phyloP scores from a whole-genome alignment of 2,797 vertebrate species.

The Acanthopagrus latus region DNA sequence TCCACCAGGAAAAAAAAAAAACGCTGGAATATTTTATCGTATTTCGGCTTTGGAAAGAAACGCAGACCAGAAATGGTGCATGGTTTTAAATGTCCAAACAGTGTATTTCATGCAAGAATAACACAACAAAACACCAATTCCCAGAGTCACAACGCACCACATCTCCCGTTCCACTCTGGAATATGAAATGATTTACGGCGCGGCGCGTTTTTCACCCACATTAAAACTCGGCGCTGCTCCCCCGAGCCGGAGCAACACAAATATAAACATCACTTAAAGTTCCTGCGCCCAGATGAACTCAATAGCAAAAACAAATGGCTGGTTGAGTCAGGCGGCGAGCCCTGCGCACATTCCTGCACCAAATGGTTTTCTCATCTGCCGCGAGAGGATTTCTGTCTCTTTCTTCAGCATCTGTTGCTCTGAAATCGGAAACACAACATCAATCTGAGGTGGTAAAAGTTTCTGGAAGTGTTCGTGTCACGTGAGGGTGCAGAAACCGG shows the following conservation, averaged over 20 bases:
- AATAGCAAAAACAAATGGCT: slow-evolving; percentile 69
- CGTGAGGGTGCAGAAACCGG: slow-evolving; percentile 34
- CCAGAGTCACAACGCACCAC: slow-evolving; percentile 42
- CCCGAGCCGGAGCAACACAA: slow-evolving; percentile 61
- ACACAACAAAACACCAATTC: slow-evolving; percentile 36
- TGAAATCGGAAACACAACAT: slow-evolving; percentile 37
- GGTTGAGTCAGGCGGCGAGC: slow-evolving; percentile 45
- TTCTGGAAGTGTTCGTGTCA: slow-evolving; percentile 48
- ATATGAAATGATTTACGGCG: slow-evolving; percentile 64
- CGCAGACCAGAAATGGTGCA: slow-evolving; percentile 22
- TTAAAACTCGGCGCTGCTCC: slow-evolving; percentile 52
- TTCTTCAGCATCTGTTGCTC: slow-evolving; percentile 58
- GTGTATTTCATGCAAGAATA: slow-evolving; percentile 42
- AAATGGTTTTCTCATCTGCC: slow-evolving; percentile 69
- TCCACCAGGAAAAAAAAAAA: slow-evolving; percentile 6
- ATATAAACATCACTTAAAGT: slow-evolving; percentile 70
- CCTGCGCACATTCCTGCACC: slow-evolving; percentile 57
- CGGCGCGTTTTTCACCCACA: slow-evolving; percentile 58
- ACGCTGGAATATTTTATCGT: neutral
- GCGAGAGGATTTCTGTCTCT: slow-evolving; percentile 27
- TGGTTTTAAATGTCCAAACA: slow-evolving; percentile 32
- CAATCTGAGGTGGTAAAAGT: slow-evolving; percentile 45
- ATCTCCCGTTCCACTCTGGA: slow-evolving; percentile 37
- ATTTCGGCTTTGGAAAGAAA: neutral
- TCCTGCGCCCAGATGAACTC: slow-evolving; percentile 58